These are phyloP conservation scores for Drosophila mimetica DNA, from an alignment of 2,888 invertebrate genomes.

Conservation along the genomic window DNA sequence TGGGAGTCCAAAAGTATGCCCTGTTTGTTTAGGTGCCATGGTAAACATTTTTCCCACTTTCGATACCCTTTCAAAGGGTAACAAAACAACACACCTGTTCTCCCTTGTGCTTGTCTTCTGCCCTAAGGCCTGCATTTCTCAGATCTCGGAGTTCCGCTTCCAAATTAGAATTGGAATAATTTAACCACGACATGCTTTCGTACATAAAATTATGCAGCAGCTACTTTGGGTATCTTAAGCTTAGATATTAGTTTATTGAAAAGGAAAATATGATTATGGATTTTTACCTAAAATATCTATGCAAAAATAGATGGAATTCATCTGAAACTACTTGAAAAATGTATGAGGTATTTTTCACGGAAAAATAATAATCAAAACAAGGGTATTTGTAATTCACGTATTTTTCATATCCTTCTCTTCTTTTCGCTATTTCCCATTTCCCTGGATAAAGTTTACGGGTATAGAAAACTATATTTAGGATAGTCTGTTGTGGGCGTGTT, in stretches of 20 bases:
- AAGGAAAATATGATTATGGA: no score
- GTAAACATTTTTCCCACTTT: slow-evolving; percentile 53
- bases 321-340: no score
- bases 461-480: slow-evolving; percentile 41
- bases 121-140: not conserved
- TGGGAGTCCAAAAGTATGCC: slow-evolving; percentile 60
- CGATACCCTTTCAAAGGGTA: slow-evolving; percentile 14
- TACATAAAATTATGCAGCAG: not conserved
- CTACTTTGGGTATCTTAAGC: no score
- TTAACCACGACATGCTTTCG: not conserved
- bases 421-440: slow-evolving; percentile 15
- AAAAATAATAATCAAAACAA: not conserved
- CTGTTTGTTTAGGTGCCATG: slow-evolving; percentile 67
- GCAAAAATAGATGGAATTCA: no score
- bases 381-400: not conserved
- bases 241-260: no score
- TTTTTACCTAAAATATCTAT: no score
- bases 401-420: not conserved
- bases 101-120: not conserved
- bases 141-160: not conserved
- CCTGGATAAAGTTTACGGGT: slow-evolving; percentile 52
- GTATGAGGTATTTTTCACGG: no score
- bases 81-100: not conserved
- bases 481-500: slow-evolving; percentile 21
- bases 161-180: not conserved